Evolutionary conservation across 92 coral and sea anemone genomes (phyloP), one percentile per base, ranked within the genome.

Genomic region (Pocillopora grandis): DNA sequence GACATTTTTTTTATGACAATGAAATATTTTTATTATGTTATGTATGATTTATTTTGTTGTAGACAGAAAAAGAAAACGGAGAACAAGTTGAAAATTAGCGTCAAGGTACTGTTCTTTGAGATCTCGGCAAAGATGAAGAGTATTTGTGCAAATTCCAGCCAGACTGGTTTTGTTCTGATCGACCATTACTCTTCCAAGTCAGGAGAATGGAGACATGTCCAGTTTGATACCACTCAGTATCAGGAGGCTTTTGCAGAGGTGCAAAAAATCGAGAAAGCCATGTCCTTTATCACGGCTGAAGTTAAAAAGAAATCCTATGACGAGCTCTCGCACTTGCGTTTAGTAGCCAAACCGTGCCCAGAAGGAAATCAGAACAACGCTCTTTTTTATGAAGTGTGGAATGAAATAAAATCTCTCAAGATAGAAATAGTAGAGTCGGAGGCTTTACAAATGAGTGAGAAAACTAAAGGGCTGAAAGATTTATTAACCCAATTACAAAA

Each of bases 61-160:
- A 49, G 73, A 78, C 73, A 37, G 66, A 14, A 21, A 13, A 21
- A 49, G 14, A 3, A 63, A 78, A 52, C 2, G 12, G 19, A 67
- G 33, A 9, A 12, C 72, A 67, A 67, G 72, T 58, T 58, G 60
- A 13, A 0, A 9, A 14, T 58, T 58, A 21, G 31, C 58, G 79
- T 20, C 15, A 58, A 42, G 55, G 74, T 52, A 63, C 55, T 78
- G 33, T 78, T 78, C 73, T 66, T 78, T 48, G n/a, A 72, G 31
- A 78, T 78, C 56, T 78, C 83, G 14, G 72, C 20, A 55, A 78
- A 78, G 48, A 3, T 78, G 48, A 36, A 78, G 49, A 64, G 11
- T 21, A 78, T 78, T 20, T 42, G 65, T n/a, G 11, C 48, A 62
- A 62, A 7, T 62, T 62, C 66, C 16, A 62, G 66, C 16, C 66